These are phyloP conservation scores for Epinephelus malabaricus DNA, from an alignment of 2,797 vertebrate species.

Conservation along the genomic window DNA sequence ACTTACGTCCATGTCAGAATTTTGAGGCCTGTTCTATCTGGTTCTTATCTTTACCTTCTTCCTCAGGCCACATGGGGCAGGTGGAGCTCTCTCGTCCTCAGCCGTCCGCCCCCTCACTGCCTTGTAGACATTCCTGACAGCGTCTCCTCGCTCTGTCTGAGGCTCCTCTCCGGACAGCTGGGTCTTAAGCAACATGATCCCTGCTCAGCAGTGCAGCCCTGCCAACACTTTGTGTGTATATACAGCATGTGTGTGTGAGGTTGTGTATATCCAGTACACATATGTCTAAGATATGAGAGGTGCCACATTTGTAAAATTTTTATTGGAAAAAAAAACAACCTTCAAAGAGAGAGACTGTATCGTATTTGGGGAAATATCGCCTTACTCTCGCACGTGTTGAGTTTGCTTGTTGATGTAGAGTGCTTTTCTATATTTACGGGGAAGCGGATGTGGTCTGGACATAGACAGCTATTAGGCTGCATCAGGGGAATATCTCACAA, in stretches of 20 bases:
- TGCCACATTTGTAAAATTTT: constrained; percentile 76
- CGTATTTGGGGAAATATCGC: constrained; percentile 48
- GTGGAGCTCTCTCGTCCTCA: constrained; percentile 31
- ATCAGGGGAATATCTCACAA: constrained; percentile 19
- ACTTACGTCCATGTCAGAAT: background rate
- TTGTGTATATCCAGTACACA: constrained; percentile 51
- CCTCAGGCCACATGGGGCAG: constrained; percentile 44
- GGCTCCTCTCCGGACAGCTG: constrained; percentile 79
- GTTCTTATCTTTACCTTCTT: constrained; percentile 25
- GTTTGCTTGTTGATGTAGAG: constrained; percentile 22
- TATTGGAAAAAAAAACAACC: constrained; percentile 56
- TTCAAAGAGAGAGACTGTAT: constrained; percentile 21
- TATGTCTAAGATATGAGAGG: constrained; percentile 62
- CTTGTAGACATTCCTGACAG: constrained; percentile 79
- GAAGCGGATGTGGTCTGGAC: constrained; percentile 32
- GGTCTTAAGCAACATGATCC: constrained; percentile 77
- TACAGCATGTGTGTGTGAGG: constrained; percentile 53
- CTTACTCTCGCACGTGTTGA: constrained; percentile 45
- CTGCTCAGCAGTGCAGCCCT: constrained; percentile 48
- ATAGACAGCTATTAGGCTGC: background rate
- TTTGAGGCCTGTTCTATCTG: background rate
- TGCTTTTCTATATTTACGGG: constrained; percentile 25
- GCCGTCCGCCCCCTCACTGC: constrained; percentile 61
- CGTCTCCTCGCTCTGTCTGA: constrained; percentile 76
- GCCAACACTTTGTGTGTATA: constrained; percentile 53